These are phyloP conservation scores for Hypsibius dujardini DNA, from an alignment of 1,140 invertebrate species.

Conservation along the genomic window DNA sequence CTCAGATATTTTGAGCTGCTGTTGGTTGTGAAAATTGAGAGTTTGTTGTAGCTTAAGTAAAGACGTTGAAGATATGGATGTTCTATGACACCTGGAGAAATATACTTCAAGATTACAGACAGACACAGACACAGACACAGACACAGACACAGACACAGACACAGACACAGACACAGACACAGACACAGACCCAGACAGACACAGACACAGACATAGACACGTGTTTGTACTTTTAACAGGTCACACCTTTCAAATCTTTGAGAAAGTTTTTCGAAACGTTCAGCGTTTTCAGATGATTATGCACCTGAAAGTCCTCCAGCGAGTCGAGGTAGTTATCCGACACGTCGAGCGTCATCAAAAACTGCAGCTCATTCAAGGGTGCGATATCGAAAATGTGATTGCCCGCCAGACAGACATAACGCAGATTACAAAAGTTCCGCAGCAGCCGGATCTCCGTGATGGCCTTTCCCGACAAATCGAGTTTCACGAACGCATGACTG, in stretches of 20 bases:
- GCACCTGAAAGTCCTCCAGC: neutral
- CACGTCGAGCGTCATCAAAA: neutral
- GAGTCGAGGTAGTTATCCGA: slow-evolving; percentile 9
- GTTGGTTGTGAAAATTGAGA: neutral
- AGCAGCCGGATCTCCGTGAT: neutral
- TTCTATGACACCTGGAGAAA: too few species aligned
- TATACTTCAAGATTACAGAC: too few species aligned
- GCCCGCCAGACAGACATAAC: neutral
- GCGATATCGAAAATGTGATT: neutral
- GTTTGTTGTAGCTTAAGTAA: slow-evolving; percentile 14
- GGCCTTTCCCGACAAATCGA: neutral
- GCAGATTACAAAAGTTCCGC: neutral
- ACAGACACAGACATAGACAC: too few species aligned
- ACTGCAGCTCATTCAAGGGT: slow-evolving; percentile 5
- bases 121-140: too few species aligned
- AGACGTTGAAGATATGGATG: slow-evolving; percentile 9
- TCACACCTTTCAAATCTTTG: slow-evolving; percentile 2
- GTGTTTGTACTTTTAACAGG: too few species aligned
- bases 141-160: too few species aligned
- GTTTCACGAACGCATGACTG: neutral
- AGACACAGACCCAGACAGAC: neutral
- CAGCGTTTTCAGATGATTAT: neutral
- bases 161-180: too few species aligned
- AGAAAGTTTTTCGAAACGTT: slow-evolving; percentile 8
- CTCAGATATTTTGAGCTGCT: neutral